Conservation (phyloP, 2,888 invertebrate genomes). For the Drosophila conformis region DNA sequence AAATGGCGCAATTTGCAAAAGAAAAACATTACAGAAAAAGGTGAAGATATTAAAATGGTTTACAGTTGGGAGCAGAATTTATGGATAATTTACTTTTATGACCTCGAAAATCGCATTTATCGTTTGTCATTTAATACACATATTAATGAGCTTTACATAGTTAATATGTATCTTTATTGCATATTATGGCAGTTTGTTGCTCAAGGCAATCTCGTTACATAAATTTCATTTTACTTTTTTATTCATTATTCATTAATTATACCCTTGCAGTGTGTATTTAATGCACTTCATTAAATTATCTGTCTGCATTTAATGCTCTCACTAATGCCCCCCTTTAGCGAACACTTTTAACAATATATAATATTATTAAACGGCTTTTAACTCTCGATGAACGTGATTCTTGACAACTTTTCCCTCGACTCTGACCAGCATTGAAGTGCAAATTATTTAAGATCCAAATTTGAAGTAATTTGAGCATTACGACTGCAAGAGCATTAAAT, state of each 20-base stretch:
- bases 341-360: not conserved
- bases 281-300: not conserved
- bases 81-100: slow-evolving; percentile 64
- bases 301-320: not conserved
- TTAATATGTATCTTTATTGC: slow-evolving; percentile 61
- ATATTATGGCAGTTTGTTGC: slow-evolving; percentile 64
- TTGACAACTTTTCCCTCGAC: not conserved
- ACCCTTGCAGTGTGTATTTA: slow-evolving; percentile 18
- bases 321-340: not conserved
- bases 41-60: slow-evolving; percentile 36
- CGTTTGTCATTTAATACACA: slow-evolving; percentile 24
- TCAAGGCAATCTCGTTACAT: slow-evolving; percentile 33
- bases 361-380: slow-evolving; percentile 1
- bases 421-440: not conserved
- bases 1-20: slow-evolving; percentile 44
- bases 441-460: not conserved
- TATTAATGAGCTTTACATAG: slow-evolving; percentile 35
- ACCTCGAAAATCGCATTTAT: slow-evolving; percentile 27
- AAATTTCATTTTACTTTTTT: not conserved
- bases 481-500: slow-evolving; percentile 17
- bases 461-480: not conserved
- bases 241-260: slow-evolving; percentile 10
- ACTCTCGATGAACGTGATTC: not conserved
- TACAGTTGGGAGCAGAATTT: slow-evolving; percentile 38
- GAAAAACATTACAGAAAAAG: not conserved